Base-by-base conservation (phyloP, 2,888 invertebrate genomes). In the Dryadula phaetusa region DNA sequence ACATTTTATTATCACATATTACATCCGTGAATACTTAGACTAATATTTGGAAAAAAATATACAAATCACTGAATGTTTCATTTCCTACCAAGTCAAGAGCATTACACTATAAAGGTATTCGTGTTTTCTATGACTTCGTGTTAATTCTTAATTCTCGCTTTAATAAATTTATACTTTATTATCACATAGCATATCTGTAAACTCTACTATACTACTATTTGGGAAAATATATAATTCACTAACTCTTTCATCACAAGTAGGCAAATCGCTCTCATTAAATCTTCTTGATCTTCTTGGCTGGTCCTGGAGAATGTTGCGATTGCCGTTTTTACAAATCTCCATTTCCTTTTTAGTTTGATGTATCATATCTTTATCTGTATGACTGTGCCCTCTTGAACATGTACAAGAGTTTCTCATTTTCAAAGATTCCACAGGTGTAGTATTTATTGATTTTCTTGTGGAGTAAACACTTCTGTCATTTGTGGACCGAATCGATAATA, bases 171-270 rank as follows among this genome's bases (percentile, higher is more conserved):
- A 92, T 77, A 92, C 89, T 82, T 87, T 91, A 75, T 92, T 89
- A 74, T 92, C 91, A 73, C 86, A 86, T 62, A 86, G 77, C 76
- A 87, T 81, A 80, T 92, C 90, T 72, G 88, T 90, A 70, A 92
- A 92, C 75, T 92, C 92, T 42, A 92, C 91, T 49, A 90, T 85
- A 70, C 86, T 87, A 74, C 92, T 91, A 69, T 91, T 91, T 40
- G 92, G 92, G 73, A 92, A 92, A 72, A 92, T 91, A 66, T 92
- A 92, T 67, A 92, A 72, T 71, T 92, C 92, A 69, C 89, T 86
- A 61, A 92, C 87, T 76, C 89, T 81, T 70, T 91, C 92, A 60
- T 92, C 90, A 0, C 86, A 86, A 32, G 84, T 77, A 3, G 90
- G 87, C 60, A 79, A 58, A 18, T 86, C 86, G 10, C 82, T 79